Percentiles rank a stretch among this genome's conserved stretches.
These are phyloP conservation scores for Melanerpes aurifrons DNA, from an alignment of 2,113 vertebrate species.

Conservation along the genomic window DNA sequence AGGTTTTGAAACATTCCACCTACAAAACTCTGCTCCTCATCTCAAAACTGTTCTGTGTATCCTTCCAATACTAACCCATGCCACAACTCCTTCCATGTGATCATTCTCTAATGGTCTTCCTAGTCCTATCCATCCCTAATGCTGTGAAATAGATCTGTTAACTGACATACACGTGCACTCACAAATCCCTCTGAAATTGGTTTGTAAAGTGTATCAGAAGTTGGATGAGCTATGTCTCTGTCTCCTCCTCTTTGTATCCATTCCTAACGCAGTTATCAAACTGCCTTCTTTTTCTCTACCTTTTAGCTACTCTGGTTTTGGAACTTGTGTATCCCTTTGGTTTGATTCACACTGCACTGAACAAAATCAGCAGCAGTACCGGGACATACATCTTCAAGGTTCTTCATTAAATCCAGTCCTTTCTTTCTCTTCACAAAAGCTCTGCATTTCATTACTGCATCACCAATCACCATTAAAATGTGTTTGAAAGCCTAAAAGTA, in stretches of 20 bases:
- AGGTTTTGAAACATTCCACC: background rate
- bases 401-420: background rate
- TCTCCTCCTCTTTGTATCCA: background rate
- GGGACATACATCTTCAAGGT: background rate
- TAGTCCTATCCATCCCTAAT: background rate
- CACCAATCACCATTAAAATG: background rate
- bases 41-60: background rate
- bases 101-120: background rate
- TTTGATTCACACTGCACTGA: background rate
- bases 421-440: background rate
- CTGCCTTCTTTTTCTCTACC: background rate
- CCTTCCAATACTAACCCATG: background rate
- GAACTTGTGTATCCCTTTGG: background rate
- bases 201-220: background rate
- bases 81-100: background rate
- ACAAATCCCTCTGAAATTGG: background rate
- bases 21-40: background rate
- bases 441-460: background rate
- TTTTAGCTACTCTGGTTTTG: background rate
- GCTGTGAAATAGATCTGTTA: background rate
- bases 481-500: background rate
- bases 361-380: background rate
- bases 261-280: rapidly evolving
- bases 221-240: rapidly evolving
- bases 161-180: background rate